A percentile compares a stretch with the other conserved stretches of the same genome.
Conservation (phyloP, 2,797 vertebrate genomes). For the Erpetoichthys calabaricus region DNA sequence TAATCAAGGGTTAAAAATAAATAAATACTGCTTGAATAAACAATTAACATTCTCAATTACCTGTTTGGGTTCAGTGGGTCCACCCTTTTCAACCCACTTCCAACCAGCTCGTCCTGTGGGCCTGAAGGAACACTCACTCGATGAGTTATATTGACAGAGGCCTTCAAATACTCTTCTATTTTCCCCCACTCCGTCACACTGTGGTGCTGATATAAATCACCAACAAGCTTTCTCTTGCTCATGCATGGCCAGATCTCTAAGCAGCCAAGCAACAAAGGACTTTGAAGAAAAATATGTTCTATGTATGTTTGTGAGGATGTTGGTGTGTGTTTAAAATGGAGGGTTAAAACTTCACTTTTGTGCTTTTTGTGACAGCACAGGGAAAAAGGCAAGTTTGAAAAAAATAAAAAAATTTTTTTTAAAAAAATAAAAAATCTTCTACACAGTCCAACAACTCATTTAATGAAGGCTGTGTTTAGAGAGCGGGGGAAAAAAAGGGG, state of each 20-base stretch:
- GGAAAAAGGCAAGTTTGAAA: too few relatives aligned
- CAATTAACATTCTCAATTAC: slow-evolving; percentile 39
- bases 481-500: slow-evolving; percentile 5
- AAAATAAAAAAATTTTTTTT: too few relatives aligned
- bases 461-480: too few relatives aligned
- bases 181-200: slow-evolving; percentile 39
- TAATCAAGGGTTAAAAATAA: too few relatives aligned
- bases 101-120: slow-evolving; percentile 68
- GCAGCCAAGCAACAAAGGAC: slow-evolving; percentile 31
- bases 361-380: too few relatives aligned
- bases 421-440: slow-evolving; percentile 9
- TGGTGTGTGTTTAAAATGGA: slow-evolving; percentile 21
- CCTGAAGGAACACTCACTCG: slow-evolving; percentile 98
- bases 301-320: slow-evolving; percentile 17
- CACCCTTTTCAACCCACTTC: slow-evolving; percentile 52
- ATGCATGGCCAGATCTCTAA: neutral
- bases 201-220: slow-evolving; percentile 24
- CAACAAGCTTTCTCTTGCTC: slow-evolving; percentile 25
- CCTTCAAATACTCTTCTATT: slow-evolving; percentile 43
- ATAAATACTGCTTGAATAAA: too few relatives aligned
- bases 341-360: neutral
- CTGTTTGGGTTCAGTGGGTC: slow-evolving; percentile 49
- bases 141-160: slow-evolving; percentile 79
- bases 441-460: too few relatives aligned
- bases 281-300: slow-evolving; percentile 32